These are phyloP conservation scores for Luffia ferchaultella DNA, from an alignment of 2,888 invertebrate species.

Conservation along the genomic window DNA sequence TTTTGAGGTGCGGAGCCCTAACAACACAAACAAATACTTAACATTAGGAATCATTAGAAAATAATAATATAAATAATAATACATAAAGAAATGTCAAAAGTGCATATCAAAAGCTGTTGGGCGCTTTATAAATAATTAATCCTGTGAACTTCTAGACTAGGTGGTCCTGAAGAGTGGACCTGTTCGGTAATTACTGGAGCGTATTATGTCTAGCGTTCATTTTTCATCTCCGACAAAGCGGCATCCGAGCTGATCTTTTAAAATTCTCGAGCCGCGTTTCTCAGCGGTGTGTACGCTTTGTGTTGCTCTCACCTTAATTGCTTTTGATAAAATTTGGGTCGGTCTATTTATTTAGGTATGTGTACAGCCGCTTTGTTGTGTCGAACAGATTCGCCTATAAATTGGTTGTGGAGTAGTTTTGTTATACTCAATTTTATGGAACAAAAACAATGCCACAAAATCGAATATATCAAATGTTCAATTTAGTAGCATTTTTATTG, in stretches of 20 bases:
- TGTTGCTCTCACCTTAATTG: conserved; percentile 7
- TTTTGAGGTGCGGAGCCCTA: too few species aligned
- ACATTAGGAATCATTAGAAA: too few species aligned
- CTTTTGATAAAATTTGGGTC: conserved; percentile 1
- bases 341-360: not conserved
- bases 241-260: not conserved
- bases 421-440: too few species aligned
- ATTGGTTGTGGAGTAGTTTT: too few species aligned
- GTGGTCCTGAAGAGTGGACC: not conserved
- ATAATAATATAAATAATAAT: too few species aligned
- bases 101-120: not conserved
- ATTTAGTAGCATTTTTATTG: too few species aligned
- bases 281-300: not conserved
- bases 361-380: too few species aligned
- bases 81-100: not conserved
- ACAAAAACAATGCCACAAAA: too few species aligned
- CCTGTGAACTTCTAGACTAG: not conserved
- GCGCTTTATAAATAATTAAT: not conserved
- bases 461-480: too few species aligned
- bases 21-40: too few species aligned
- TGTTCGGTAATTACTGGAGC: not conserved
- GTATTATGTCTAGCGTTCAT: not conserved
- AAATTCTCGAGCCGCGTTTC: not conserved
- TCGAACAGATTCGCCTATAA: too few species aligned
- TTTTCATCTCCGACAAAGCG: not conserved